phyloP scores from a whole-genome alignment of 2,797 vertebrate genomes.

The Dicrostonyx torquatus region DNA sequence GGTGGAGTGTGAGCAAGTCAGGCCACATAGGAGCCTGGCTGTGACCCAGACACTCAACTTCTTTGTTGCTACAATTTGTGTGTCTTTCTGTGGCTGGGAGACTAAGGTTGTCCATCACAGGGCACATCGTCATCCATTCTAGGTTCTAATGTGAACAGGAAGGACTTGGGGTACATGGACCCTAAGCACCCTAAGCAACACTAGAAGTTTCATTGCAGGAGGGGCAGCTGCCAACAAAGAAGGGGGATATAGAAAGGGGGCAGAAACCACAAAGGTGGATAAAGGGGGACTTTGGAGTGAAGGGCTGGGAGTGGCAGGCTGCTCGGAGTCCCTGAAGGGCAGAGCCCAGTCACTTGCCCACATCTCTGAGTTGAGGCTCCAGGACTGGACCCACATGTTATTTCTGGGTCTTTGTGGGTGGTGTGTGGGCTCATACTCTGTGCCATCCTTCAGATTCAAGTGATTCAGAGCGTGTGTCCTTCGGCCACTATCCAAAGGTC shows the following conservation, averaged over 20 bases:
- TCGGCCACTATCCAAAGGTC: background rate
- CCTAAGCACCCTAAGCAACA: background rate
- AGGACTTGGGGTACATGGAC: background rate
- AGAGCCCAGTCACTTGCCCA: background rate
- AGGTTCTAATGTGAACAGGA: background rate
- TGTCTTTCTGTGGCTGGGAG: background rate
- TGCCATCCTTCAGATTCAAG: background rate
- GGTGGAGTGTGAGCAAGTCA: no score
- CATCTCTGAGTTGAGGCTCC: background rate
- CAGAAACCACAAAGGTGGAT: background rate
- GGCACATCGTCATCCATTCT: background rate
- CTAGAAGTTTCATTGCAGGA: background rate
- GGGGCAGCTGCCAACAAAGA: background rate
- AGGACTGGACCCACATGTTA: background rate
- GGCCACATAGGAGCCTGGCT: background rate
- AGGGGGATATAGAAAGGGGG: background rate
- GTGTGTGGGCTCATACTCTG: background rate
- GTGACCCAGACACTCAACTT: background rate
- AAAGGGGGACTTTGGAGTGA: background rate
- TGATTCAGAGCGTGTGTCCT: background rate
- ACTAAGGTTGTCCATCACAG: background rate
- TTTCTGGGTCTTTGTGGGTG: background rate
- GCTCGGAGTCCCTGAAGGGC: background rate
- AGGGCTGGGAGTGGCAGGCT: background rate
- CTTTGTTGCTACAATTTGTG: rapidly evolving